Conservation (phyloP, 1,140 invertebrate genomes). For the Pseudachorutes palmiensis region DNA sequence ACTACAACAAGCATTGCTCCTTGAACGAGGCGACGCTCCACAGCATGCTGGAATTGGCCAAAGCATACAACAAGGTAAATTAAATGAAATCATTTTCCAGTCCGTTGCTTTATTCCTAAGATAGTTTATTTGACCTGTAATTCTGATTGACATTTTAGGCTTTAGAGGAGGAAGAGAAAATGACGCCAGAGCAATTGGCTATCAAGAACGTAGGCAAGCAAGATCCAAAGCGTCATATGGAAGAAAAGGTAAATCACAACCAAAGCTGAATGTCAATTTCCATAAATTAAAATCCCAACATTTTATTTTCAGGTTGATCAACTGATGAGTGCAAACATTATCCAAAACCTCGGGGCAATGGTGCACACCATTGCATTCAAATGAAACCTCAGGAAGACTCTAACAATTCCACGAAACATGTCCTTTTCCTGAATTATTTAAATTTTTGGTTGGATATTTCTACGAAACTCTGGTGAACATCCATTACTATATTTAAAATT, state of each 20-base stretch:
- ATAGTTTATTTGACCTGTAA: too few relatives aligned
- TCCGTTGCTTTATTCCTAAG: too few relatives aligned
- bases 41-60: conserved; percentile 94
- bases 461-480: not conserved
- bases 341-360: conserved; percentile 97
- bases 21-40: conserved; percentile 85
- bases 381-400: conserved; percentile 46
- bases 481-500: too few relatives aligned
- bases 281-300: too few relatives aligned
- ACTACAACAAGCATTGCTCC: conserved; percentile 90
- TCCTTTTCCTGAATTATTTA: not conserved
- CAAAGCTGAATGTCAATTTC: not conserved
- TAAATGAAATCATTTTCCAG: not conserved
- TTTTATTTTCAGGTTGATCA: conserved; percentile 52
- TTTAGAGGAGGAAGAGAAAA: conserved; percentile 98
- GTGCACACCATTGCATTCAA: conserved; percentile 95
- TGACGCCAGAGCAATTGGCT: conserved; percentile 98
- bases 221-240: conserved; percentile 98
- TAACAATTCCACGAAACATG: not conserved
- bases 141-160: conserved; percentile 60
- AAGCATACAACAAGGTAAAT: conserved; percentile 91
- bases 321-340: conserved; percentile 96
- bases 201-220: conserved; percentile 99
- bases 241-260: conserved; percentile 72
- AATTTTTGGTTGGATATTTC: not conserved